Percentiles rank a stretch among this genome's conserved stretches.
Evolutionary conservation across 2,113 vertebrate genomes (phyloP).

Genomic region (Parus major): DNA sequence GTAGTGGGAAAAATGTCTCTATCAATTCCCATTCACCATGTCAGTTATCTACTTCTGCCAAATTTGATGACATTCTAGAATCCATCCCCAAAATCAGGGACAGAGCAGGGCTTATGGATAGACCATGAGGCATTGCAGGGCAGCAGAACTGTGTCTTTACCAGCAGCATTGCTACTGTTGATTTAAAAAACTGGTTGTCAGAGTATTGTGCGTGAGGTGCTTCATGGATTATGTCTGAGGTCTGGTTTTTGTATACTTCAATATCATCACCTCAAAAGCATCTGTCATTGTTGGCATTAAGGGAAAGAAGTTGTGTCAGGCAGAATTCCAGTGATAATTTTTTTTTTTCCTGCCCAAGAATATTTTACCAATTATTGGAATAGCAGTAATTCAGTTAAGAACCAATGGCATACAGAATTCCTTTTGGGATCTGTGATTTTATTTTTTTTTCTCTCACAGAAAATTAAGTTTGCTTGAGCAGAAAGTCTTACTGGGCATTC

Average conservation of each 20-base stretch:
- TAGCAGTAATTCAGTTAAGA: background rate
- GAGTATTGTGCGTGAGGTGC: background rate
- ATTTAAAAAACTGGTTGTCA: background rate
- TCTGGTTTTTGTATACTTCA: background rate
- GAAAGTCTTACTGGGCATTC: background rate
- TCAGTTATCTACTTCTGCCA: background rate
- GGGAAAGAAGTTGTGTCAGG: conserved; percentile 8
- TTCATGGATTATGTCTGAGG: background rate
- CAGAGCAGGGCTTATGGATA: background rate
- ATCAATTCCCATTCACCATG: background rate
- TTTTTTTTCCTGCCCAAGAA: background rate
- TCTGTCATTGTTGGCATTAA: background rate
- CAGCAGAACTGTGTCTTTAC: background rate
- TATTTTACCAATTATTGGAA: background rate
- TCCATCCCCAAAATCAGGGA: background rate
- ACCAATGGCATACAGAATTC: background rate
- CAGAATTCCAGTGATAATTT: conserved; percentile 1
- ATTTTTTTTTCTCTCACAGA: background rate
- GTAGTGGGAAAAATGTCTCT: background rate
- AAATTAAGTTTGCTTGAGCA: conserved; percentile 25
- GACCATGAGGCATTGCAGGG: background rate
- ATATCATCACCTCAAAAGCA: background rate
- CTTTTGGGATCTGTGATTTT: background rate
- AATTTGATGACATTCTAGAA: background rate
- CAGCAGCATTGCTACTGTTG: background rate